Evolutionary conservation across 2,113 vertebrate species (phyloP).

Genomic region (Dinomys branickii): DNA sequence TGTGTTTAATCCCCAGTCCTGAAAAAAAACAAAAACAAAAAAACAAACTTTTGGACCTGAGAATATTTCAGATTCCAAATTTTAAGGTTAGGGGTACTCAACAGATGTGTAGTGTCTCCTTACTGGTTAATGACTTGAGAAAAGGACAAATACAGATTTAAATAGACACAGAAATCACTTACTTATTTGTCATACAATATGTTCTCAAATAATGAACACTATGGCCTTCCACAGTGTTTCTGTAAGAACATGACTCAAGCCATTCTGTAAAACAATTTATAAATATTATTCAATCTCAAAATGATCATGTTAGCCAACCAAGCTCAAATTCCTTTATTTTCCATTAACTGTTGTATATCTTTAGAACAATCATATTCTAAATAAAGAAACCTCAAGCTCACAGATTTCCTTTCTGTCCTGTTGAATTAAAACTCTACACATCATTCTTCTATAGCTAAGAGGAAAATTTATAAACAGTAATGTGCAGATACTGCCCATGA

Average conservation of each 20-base stretch:
- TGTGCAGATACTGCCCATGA: not conserved
- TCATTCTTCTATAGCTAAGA: not conserved
- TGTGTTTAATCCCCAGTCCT: too few species aligned
- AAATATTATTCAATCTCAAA: slow-evolving; percentile 37
- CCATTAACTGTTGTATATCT: not conserved
- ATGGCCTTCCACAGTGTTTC: not conserved
- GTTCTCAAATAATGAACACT: not conserved
- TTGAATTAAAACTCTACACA: not conserved
- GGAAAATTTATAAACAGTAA: not conserved
- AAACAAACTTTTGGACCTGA: not conserved
- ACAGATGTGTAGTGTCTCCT: not conserved
- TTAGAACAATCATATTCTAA: slow-evolving; percentile 27
- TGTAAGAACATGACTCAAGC: slow-evolving; percentile 29
- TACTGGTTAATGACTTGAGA: not conserved
- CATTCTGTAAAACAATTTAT: slow-evolving; percentile 40
- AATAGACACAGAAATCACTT: not conserved
- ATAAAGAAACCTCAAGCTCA: slow-evolving; percentile 20
- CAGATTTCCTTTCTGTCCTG: not conserved
- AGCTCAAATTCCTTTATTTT: slow-evolving; percentile 4
- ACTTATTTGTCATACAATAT: not conserved
- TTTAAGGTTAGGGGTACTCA: not conserved
- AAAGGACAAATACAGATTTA: slow-evolving; percentile 40
- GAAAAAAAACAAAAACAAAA: too few species aligned
- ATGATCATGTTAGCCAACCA: slow-evolving; percentile 32
- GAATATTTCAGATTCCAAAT: not conserved